Base-by-base conservation (phyloP, 1,140 invertebrate genomes). In the Drosophila pallidifrons region DNA sequence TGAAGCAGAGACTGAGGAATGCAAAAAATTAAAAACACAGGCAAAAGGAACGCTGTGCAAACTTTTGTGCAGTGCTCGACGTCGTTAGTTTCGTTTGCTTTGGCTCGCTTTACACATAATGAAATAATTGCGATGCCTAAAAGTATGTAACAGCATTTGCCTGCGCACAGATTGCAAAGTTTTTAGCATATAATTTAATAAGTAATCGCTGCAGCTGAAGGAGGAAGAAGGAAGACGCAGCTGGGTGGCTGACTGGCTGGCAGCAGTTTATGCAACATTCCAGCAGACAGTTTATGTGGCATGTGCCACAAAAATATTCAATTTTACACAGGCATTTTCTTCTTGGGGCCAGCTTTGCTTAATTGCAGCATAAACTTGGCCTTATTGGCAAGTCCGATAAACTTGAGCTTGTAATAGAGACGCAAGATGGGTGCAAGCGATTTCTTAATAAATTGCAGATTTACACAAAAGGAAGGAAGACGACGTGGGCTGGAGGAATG, bases 121-220 rank as follows among this genome's bases (percentile, higher is more conserved):
- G 80, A 79, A 87, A 87, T 87, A 87, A 87, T 87, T 88, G 83
- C 80, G 61, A 65, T 65, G 58, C 60, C 60, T 49, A 25, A 54
- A 67, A 76, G 66, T 43, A 51, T 51, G 66, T 41, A 55, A 54
- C 25, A 51, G 49, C 58, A 64, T 64, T 69, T 43, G 52, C 43
- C 7, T 5, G 30, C 7, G 35, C 51, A 15, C 58, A 60, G 58
- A 63, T 13, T 74, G 66, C 51, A 76, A 80, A 77, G 55, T 67
- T 82, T 82, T 82, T 35, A 46, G 66, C 70, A 88, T 71, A 87
- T 87, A 83, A 87, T 88, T 87, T 87, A 83, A 87, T 88, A 87
- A 87, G 80, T 79, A 83, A 79, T 70, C 75, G 58, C 51, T 67
- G 63, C 63, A 73, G 58, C 28, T 25, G 20, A 25, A 25, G 20